Conservation (phyloP, 2,113 vertebrate genomes). For the Prolemur simus region DNA sequence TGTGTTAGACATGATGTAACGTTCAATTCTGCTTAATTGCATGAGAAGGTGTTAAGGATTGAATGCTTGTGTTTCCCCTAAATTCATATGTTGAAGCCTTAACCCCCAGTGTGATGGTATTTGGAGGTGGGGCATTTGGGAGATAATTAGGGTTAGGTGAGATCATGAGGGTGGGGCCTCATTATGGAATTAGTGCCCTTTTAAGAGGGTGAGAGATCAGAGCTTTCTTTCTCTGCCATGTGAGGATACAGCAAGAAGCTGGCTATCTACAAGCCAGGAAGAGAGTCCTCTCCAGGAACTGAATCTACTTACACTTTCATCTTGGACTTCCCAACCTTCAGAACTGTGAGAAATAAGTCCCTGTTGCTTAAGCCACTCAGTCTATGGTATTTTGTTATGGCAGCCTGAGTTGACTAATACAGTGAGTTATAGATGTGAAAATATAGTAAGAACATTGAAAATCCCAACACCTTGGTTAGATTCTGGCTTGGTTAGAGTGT, state of each 20-base stretch:
- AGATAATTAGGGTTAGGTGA: not conserved
- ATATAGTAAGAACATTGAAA: slow-evolving; percentile 41
- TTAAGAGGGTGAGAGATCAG: not conserved
- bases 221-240: not conserved
- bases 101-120: not conserved
- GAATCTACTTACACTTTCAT: not conserved
- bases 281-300: not conserved
- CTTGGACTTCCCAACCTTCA: not conserved
- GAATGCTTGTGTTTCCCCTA: not conserved
- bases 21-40: slow-evolving; percentile 37
- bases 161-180: not conserved
- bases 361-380: not conserved
- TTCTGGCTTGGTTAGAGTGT: not conserved
- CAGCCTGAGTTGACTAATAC: not conserved
- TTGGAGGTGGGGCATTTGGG: not conserved
- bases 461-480: not conserved
- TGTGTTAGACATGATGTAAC: not conserved
- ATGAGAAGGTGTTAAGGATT: not conserved
- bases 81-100: not conserved
- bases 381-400: not conserved
- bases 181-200: not conserved
- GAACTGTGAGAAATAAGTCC: not conserved
- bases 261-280: not conserved
- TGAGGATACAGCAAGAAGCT: not conserved
- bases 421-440: slow-evolving; percentile 20